Evolutionary conservation across 23 tunicate genomes (phyloP).

Genomic region (Trididemnum miniatum): DNA sequence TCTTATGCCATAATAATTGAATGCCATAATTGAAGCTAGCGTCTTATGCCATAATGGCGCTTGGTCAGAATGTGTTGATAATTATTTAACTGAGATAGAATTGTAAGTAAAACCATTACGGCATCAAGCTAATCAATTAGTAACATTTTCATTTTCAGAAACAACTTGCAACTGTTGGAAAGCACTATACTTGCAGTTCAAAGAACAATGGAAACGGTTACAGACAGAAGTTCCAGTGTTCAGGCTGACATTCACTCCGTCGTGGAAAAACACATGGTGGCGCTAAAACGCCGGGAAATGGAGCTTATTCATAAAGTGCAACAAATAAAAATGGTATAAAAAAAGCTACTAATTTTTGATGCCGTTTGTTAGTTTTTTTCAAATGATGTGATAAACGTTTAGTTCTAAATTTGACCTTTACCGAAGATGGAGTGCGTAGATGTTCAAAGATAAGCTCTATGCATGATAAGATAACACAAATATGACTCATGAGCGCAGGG

Average conservation of each 20-base stretch:
- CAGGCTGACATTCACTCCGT: constrained; percentile 44
- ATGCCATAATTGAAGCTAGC: background rate
- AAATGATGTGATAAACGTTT: too few relatives aligned
- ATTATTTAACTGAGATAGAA: too few relatives aligned
- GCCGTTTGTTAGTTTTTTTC: too few relatives aligned
- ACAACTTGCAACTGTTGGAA: constrained; percentile 31
- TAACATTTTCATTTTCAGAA: background rate
- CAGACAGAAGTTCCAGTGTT: constrained; percentile 30
- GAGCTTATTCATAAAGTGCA: constrained; percentile 66
- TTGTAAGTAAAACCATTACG: background rate
- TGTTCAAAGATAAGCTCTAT: too few relatives aligned
- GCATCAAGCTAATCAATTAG: background rate
- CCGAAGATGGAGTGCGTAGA: too few relatives aligned
- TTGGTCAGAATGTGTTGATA: too few relatives aligned
- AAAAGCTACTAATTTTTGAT: too few relatives aligned
- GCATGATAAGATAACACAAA: too few relatives aligned
- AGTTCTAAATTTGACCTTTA: too few relatives aligned
- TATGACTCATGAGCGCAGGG: too few relatives aligned
- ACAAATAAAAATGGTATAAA: constrained; percentile 48
- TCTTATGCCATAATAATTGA: background rate
- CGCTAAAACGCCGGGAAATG: constrained; percentile 59
- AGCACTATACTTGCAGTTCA: constrained; percentile 28
- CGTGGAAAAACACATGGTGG: constrained; percentile 46
- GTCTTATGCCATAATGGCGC: background rate
- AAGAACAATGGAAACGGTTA: constrained; percentile 44